Conservation (phyloP, 2,888 invertebrate genomes). For the Stenodema calcarata region DNA sequence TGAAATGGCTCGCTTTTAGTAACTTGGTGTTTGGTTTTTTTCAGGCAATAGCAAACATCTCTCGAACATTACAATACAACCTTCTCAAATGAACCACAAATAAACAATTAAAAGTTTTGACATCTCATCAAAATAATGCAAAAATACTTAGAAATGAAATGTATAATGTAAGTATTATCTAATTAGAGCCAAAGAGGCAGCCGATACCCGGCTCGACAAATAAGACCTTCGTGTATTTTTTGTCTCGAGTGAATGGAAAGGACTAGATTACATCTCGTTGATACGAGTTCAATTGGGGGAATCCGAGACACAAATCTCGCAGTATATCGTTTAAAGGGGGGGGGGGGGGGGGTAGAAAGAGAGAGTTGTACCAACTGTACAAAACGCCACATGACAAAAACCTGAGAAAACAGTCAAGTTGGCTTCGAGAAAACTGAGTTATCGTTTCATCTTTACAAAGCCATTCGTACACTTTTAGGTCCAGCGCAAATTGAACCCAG, state of each 20-base stretch:
- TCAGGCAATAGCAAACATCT: not conserved
- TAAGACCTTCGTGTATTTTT: not conserved
- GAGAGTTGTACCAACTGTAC: too few relatives aligned
- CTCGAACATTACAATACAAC: not conserved
- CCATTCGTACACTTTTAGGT: too few relatives aligned
- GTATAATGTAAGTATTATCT: not conserved
- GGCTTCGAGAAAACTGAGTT: too few relatives aligned
- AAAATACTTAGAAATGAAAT: not conserved
- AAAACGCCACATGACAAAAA: too few relatives aligned
- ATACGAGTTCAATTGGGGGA: conserved; percentile 12
- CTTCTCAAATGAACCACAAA: not conserved
- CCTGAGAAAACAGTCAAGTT: too few relatives aligned
- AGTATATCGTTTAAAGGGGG: too few relatives aligned
- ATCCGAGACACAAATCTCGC: not conserved
- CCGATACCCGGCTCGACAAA: not conserved
- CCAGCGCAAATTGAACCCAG: too few relatives aligned
- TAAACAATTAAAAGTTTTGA: not conserved
- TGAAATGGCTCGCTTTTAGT: not conserved
- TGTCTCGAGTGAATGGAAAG: not conserved
- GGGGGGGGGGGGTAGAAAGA: too few relatives aligned
- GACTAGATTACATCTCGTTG: conserved; percentile 42
- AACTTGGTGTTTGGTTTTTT: not conserved
- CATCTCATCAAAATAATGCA: not conserved
- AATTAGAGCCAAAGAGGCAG: conserved; percentile 27
- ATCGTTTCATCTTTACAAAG: too few relatives aligned